Evolutionary conservation across 2,888 invertebrate species (phyloP), one percentile per base, ranked within the genome.

Genomic region (Steinernema hermaphroditum): DNA sequence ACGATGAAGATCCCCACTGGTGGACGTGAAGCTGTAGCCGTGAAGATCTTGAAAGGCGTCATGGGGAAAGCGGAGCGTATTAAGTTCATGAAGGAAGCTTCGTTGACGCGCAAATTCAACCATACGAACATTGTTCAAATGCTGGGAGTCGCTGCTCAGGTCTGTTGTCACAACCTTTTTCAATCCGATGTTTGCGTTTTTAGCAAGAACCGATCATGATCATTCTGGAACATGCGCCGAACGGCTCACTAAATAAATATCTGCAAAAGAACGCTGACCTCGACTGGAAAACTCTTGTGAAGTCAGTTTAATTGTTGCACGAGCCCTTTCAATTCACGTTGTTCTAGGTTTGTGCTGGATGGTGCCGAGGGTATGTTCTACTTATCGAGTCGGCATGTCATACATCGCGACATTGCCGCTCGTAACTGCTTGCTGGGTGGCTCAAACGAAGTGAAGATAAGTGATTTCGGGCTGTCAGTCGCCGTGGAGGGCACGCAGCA

Each of bases 281-380:
- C 27, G 54, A 54, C 2, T 54, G 54, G 54, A 54, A 54, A 54
- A 24, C 22, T 24, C 54, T 54, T 8, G 16, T 16, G 24, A 54
- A 54, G 54, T 54, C 9, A 2, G 54, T 22, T 22, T 2, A 2
- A 2, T 54, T 2, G 6, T 54, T 16, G 46, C 16, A 4, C n/a
- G 24, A 8, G 6, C 8, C n/a, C 14, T 24, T 27, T 54, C 27
- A 14, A 54, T 54, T 4, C 27, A 24, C 16, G 16, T 54, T 14
- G 49, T 49, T 54, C 27, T 54, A 54, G 54, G 54, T 54, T 54
- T 27, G 54, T 54, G 54, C 9, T 54, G 24, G 54, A 54, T 27
- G 54, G 6, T 74, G 88, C 89, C 1, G 85, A 87, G 71, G 90
- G 90, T 41, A 90, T 90, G 90, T 85, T 87, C 19, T 89, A 90